Percentiles rank a stretch among this genome's conserved stretches.
These are phyloP conservation scores for Anoura caudifer DNA, from an alignment of 2,113 vertebrate species.

Conservation along the genomic window DNA sequence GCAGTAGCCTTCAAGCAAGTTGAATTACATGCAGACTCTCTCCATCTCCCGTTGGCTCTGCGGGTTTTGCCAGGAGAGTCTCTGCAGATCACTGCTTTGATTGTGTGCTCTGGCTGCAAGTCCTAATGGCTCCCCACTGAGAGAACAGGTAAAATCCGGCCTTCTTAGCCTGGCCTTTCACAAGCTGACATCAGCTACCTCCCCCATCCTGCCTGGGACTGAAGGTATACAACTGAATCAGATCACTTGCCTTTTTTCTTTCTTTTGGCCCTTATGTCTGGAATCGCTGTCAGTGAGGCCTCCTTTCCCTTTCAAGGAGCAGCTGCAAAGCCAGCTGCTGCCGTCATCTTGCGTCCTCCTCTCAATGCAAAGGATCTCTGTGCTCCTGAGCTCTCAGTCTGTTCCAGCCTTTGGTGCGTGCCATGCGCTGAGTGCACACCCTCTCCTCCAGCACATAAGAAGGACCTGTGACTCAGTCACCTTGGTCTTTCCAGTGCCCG, in stretches of 20 bases:
- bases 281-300: neutral
- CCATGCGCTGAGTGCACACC: fast-evolving
- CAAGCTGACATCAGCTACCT: neutral
- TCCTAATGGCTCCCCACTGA: neutral
- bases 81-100: neutral
- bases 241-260: neutral
- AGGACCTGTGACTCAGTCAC: neutral
- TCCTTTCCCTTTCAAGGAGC: neutral
- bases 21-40: neutral
- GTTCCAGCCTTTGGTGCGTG: fast-evolving
- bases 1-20: neutral
- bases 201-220: neutral
- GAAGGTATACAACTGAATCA: neutral
- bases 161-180: neutral
- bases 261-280: neutral
- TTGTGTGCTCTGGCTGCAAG: neutral
- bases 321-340: neutral
- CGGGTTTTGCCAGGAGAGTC: neutral
- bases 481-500: neutral
- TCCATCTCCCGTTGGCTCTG: neutral
- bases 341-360: fast-evolving
- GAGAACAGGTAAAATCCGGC: neutral
- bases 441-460: neutral
- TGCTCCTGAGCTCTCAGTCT: fast-evolving
- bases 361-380: neutral